phyloP scores from a whole-genome alignment of 2,888 invertebrate species.

The Phania funesta region DNA sequence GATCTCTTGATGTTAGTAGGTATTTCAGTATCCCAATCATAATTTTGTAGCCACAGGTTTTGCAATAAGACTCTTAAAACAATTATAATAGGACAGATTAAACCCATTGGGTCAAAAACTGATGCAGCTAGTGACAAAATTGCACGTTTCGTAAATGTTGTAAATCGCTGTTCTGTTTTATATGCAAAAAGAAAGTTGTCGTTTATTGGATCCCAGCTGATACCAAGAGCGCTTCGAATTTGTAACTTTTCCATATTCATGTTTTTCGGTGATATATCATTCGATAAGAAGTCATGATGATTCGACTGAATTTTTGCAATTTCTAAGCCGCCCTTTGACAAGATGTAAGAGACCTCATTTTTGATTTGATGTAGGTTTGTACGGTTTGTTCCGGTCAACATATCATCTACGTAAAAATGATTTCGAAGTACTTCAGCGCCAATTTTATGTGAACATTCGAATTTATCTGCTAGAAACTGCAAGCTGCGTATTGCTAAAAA shows the following conservation, averaged over 20 bases:
- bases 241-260: constrained; percentile 28
- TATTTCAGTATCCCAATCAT: constrained; percentile 15
- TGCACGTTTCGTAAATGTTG: constrained; percentile 12
- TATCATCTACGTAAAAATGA: constrained; percentile 22
- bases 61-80: constrained; percentile 14
- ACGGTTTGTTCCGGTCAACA: constrained; percentile 4
- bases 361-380: constrained; percentile 3
- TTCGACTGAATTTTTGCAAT: constrained; percentile 23
- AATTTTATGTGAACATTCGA: constrained; percentile 6
- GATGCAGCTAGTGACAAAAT: constrained; percentile 15
- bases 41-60: constrained; percentile 16
- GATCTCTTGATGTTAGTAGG: not conserved
- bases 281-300: constrained; percentile 2
- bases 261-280: constrained; percentile 4
- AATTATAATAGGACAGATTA: constrained; percentile 18
- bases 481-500: constrained; percentile 23
- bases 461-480: constrained; percentile 11
- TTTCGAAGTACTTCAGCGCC: constrained; percentile 4
- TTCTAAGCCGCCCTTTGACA: constrained; percentile 30
- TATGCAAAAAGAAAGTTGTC: constrained; percentile 6
- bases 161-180: not conserved
- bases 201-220: not conserved
- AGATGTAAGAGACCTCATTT: constrained; percentile 5
- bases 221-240: not conserved
- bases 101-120: constrained; percentile 25